Percentiles rank a stretch among this genome's conserved stretches.
Evolutionary conservation across 37 sponge, comb jelly and placozoan species (phyloP).

Genomic region (Theonella swinhoei): DNA sequence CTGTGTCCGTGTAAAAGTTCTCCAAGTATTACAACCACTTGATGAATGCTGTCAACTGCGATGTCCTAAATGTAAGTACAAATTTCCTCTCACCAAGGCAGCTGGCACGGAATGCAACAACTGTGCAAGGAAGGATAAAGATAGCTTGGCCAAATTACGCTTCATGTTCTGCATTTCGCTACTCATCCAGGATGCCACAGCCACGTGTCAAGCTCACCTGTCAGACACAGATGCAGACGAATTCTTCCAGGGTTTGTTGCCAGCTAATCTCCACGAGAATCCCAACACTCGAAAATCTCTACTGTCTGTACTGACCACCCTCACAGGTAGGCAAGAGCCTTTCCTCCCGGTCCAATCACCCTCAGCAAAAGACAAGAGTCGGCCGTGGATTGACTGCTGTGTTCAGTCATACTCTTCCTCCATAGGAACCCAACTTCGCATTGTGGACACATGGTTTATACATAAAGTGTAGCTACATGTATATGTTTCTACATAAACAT

Average conservation of each 20-base stretch:
- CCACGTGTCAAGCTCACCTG: neutral
- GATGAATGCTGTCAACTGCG: neutral
- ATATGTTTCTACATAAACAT: too few relatives aligned
- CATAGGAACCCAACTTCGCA: neutral
- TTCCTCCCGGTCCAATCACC: too few relatives aligned
- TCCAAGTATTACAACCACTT: neutral
- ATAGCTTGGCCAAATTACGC: neutral
- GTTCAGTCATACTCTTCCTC: neutral
- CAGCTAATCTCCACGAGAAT: neutral
- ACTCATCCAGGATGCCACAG: neutral
- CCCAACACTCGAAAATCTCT: neutral
- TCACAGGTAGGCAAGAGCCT: neutral
- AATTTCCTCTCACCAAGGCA: neutral
- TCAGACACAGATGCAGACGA: neutral
- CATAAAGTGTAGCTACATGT: too few relatives aligned
- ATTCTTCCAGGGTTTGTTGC: neutral
- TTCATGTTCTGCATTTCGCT: neutral
- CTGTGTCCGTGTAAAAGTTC: neutral
- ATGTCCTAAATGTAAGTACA: neutral
- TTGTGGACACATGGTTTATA: neutral
- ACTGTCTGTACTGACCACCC: neutral
- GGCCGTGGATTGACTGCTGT: neutral
- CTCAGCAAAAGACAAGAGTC: neutral
- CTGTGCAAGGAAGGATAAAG: neutral
- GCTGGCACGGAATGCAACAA: neutral